Evolutionary conservation across 2,797 vertebrate species (phyloP), one percentile per base, ranked within the genome.

Genomic region (Onychomys torridus): DNA sequence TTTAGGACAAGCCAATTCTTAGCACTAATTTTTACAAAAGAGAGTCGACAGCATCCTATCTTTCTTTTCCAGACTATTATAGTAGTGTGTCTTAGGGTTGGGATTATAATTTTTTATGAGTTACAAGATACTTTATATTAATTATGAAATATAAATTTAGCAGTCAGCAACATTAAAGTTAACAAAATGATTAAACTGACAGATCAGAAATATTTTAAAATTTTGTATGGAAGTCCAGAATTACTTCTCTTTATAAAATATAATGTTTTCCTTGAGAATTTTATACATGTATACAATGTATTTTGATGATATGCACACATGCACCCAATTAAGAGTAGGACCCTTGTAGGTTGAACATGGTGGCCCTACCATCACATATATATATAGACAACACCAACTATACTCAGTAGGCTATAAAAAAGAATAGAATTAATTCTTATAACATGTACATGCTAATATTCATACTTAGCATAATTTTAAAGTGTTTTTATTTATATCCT

Each of bases 181-280:
- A 40, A 92, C 59, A 25, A 94, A 94, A 79, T 95, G 37, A 77
- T 34, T 34, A 95, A 92, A 83, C 5, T 34, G 37, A 43, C 3
- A 25, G 49, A 52, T 94, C 52, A 65, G 32, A 52, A 84, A 55
- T 37, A 61, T 61, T 57, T 49, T 43, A 76, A 49, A 94, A 52
- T 55, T 61, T 92, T 49, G 17, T 21, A 1, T 37, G 87, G 14
- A 67, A 37, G 0, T 46, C 21, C 1, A 11, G 55, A 59, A 46
- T 52, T 77, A 90, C 32, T 57, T 71, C 7, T 73, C 16, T 27
- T 59, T 57, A 8, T 13, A 29, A 43, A 65, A 65, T 46, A 13
- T 59, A 55, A n/a, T 49, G 14, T 81, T 61, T 82, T 75, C 29
- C 32, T 32, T 21, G 37, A 75, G 17, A 59, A 32, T 88, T 75